phyloP scores from a whole-genome alignment of 1,140 invertebrate species.

The Zaprionus ornatus region DNA sequence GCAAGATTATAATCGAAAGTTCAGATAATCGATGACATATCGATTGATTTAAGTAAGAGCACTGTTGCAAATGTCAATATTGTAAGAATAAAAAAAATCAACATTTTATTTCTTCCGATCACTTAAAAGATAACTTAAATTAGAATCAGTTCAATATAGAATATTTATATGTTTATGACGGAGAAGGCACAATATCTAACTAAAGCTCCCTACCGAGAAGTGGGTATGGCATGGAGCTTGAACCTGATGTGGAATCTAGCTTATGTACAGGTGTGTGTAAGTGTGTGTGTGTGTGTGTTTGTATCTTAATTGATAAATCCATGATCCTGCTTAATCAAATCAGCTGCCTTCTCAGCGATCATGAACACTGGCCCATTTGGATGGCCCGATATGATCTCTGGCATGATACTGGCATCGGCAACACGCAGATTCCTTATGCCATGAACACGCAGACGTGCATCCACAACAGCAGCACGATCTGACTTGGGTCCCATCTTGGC shows the following conservation, averaged over 20 bases:
- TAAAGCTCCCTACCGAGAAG: conserved; percentile 18
- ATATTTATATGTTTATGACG: conserved; percentile 15
- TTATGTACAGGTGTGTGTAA: conserved; percentile 23
- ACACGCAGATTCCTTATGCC: conserved; percentile 89
- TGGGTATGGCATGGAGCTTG: conserved; percentile 19
- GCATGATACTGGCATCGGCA: conserved; percentile 90
- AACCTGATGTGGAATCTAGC: conserved; percentile 49
- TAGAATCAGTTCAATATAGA: conserved; percentile 67
- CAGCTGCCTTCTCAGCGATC: conserved; percentile 90
- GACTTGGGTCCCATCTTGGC: conserved; percentile 92
- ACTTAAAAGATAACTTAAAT: conserved; percentile 63
- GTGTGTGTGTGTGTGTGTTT: neutral
- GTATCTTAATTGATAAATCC: conserved; percentile 75
- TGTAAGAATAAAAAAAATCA: neutral
- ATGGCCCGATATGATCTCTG: conserved; percentile 86
- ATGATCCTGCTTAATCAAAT: conserved; percentile 87
- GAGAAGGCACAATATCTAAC: conserved; percentile 40
- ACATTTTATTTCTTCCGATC: neutral
- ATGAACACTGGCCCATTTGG: conserved; percentile 88
- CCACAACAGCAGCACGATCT: conserved; percentile 89
- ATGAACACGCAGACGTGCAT: conserved; percentile 88
- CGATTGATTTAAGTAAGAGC: neutral
- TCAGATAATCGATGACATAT: neutral
- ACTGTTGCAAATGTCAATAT: too few species aligned
- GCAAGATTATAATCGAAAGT: neutral